phyloP scores from a whole-genome alignment of 1,140 invertebrate genomes.

The Eueides isabella region DNA sequence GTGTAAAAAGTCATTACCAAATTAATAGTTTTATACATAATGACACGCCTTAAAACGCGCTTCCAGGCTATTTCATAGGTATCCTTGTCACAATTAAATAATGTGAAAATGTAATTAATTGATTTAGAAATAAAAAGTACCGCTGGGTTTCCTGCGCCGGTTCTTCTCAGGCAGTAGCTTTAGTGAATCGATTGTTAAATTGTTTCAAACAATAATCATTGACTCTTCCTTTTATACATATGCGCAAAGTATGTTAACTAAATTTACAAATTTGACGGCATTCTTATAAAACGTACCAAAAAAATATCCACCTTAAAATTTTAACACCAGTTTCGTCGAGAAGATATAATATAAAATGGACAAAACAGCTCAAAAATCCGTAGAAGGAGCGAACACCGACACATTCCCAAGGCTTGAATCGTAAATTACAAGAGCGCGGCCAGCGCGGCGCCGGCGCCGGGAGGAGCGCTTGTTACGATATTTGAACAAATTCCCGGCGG shows the following conservation, averaged over 20 bases:
- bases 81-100: no score
- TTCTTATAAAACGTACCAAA: neutral
- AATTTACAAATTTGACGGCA: neutral
- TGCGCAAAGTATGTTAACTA: neutral
- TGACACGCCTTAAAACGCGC: no score
- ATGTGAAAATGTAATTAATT: no score
- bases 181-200: no score
- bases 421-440: slow-evolving; percentile 72
- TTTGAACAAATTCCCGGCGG: slow-evolving; percentile 80
- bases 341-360: slow-evolving; percentile 59
- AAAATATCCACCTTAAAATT: slow-evolving; percentile 39
- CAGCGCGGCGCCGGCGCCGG: slow-evolving; percentile 69
- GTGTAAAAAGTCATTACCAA: no score
- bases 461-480: slow-evolving; percentile 78
- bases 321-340: slow-evolving; percentile 35
- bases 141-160: no score
- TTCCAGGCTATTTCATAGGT: no score
- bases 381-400: slow-evolving; percentile 64
- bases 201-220: no score
- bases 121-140: no score
- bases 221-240: neutral
- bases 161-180: no score
- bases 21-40: no score
- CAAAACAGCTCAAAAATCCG: slow-evolving; percentile 59
- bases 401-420: slow-evolving; percentile 71